A percentile compares a stretch with the other conserved stretches of the same genome.
phyloP scores from a whole-genome alignment of 2,113 vertebrate genomes.

The Pogonocichla stellata region DNA sequence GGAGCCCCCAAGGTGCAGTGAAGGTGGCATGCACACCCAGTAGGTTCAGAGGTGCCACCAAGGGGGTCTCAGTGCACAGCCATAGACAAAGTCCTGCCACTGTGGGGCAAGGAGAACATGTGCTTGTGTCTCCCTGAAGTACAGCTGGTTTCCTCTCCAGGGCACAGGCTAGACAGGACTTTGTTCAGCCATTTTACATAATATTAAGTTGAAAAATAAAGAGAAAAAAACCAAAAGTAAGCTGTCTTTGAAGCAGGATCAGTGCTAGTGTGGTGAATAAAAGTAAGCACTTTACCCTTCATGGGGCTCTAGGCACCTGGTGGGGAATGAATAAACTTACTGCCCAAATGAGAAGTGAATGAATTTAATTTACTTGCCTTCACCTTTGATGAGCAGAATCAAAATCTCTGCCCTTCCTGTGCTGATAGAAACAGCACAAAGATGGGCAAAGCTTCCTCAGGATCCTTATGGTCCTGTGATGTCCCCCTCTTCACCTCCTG shows the following conservation, averaged over 20 bases:
- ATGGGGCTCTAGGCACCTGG: not conserved
- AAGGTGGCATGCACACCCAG: not conserved
- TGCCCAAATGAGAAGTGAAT: not conserved
- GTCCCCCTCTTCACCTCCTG: not conserved
- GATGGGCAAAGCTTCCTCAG: not conserved
- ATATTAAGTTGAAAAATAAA: not conserved
- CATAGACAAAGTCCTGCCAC: rapidly evolving
- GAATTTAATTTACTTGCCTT: not conserved
- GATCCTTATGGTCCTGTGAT: not conserved
- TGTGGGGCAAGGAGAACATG: rapidly evolving
- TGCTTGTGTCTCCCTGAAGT: not conserved
- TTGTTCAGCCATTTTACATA: not conserved
- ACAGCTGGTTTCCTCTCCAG: not conserved
- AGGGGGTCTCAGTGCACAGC: not conserved
- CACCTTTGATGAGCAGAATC: not conserved
- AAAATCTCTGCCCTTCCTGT: not conserved
- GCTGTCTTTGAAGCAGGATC: not conserved
- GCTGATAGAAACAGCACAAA: not conserved
- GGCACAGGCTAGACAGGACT: not conserved
- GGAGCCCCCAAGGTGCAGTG: not conserved
- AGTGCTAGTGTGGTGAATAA: not conserved
- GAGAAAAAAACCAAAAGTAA: not conserved
- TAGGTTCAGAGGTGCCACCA: not conserved
- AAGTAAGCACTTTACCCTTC: not conserved
- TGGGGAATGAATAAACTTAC: not conserved